These are phyloP conservation scores for Chroicocephalus ridibundus DNA, from an alignment of 2,113 vertebrate genomes.

Conservation along the genomic window DNA sequence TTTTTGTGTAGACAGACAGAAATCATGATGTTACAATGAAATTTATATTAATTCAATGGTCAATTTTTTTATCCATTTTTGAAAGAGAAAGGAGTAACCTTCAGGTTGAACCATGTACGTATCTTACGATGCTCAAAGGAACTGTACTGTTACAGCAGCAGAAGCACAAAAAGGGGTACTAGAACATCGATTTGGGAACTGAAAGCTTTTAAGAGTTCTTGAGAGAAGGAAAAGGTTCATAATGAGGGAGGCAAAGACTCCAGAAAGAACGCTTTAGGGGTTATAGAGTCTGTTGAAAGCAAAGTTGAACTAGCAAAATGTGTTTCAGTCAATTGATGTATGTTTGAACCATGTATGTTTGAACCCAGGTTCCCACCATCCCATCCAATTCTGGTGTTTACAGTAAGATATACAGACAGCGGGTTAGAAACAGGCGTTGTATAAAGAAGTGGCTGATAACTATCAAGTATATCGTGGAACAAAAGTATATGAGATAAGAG, in stretches of 20 bases:
- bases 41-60: not conserved
- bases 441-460: not conserved
- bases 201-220: not conserved
- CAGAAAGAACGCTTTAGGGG: not conserved
- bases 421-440: accelerated
- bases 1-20: not conserved
- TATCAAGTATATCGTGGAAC: not conserved
- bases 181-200: not conserved
- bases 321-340: not conserved
- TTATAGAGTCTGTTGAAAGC: not conserved
- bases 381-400: not conserved
- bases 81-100: not conserved
- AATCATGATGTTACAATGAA: not conserved
- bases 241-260: not conserved
- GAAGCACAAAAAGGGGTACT: not conserved
- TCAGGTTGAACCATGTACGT: not conserved
- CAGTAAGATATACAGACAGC: not conserved
- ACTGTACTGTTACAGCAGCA: not conserved
- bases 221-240: not conserved
- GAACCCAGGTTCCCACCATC: not conserved
- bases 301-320: not conserved
- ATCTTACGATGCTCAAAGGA: not conserved
- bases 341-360: not conserved
- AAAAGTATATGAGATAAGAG: not conserved
- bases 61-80: not conserved